A percentile compares a stretch with the other conserved stretches of the same genome.
Conservation (phyloP, 2,888 invertebrate genomes). For the Ophion costatus region DNA sequence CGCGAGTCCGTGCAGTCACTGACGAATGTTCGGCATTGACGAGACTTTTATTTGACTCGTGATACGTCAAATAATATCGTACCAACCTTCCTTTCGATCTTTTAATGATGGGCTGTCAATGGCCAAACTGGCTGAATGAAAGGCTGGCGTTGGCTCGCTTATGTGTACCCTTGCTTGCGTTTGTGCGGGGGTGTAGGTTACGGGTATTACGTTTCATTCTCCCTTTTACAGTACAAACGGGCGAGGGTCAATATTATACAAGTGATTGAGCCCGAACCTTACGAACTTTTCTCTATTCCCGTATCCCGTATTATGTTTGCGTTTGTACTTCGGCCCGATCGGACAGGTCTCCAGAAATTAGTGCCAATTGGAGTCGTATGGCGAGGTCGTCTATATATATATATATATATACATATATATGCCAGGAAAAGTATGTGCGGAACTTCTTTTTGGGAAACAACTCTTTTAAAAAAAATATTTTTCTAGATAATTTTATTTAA, state of each 20-base stretch:
- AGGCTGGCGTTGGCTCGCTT: slow-evolving; percentile 66
- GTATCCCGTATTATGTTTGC: slow-evolving; percentile 80
- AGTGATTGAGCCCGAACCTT: slow-evolving; percentile 76
- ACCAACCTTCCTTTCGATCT: slow-evolving; percentile 67
- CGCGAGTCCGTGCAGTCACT: background rate
- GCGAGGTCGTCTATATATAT: slow-evolving; percentile 1
- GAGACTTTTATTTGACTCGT: slow-evolving; percentile 48
- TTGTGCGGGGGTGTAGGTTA: slow-evolving; percentile 66
- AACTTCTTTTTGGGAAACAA: too few species aligned
- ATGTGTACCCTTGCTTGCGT: slow-evolving; percentile 61
- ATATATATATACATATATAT: too few species aligned
- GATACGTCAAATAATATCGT: slow-evolving; percentile 67
- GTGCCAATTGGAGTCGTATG: slow-evolving; percentile 79
- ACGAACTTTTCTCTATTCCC: slow-evolving; percentile 66
- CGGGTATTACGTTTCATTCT: slow-evolving; percentile 80
- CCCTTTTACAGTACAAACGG: slow-evolving; percentile 68
- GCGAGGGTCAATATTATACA: slow-evolving; percentile 81
- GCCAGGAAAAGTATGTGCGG: too few species aligned
- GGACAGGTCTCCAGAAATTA: slow-evolving; percentile 79
- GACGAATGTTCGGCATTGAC: slow-evolving; percentile 15
- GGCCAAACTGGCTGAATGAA: slow-evolving; percentile 74
- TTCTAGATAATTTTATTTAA: too few species aligned
- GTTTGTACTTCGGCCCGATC: slow-evolving; percentile 70
- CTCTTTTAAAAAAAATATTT: too few species aligned
- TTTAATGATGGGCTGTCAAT: slow-evolving; percentile 82